These are phyloP conservation scores for Eretmocerus hayati DNA, from an alignment of 2,888 invertebrate species.

Conservation along the genomic window DNA sequence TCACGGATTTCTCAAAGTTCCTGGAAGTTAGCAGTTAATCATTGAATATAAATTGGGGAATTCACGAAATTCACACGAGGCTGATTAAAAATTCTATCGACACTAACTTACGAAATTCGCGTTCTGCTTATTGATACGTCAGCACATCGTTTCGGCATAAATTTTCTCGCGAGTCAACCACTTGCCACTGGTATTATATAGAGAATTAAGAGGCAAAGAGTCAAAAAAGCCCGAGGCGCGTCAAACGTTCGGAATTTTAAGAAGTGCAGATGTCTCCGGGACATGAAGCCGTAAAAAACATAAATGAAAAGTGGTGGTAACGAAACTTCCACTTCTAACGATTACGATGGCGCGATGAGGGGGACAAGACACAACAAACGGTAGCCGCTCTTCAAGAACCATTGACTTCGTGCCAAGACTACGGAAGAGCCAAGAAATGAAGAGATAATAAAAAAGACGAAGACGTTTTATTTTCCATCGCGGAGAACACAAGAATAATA, in stretches of 20 bases:
- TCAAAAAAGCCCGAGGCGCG: not conserved
- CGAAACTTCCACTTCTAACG: too few species aligned
- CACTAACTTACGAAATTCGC: not conserved
- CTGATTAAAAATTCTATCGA: constrained; percentile 10
- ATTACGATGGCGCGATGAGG: not conserved
- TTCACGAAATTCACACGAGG: not conserved
- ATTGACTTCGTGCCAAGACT: constrained; percentile 10
- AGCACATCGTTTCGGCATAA: constrained; percentile 2
- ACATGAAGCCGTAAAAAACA: too few species aligned
- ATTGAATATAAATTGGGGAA: not conserved
- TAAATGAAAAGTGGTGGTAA: too few species aligned
- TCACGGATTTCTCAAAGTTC: too few species aligned
- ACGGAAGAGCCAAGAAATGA: not conserved
- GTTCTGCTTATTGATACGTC: constrained; percentile 19
- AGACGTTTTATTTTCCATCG: not conserved
- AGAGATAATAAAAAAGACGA: too few species aligned
- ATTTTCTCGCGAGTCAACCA: constrained; percentile 8
- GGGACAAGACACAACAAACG: constrained; percentile 6
- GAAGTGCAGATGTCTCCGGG: not conserved
- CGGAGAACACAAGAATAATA: too few species aligned
- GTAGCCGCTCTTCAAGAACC: constrained; percentile 17
- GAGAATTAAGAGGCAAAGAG: too few species aligned
- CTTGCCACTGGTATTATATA: not conserved
- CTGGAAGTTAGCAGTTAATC: not conserved
- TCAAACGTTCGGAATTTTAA: constrained; percentile 1